Evolutionary conservation across 2,797 vertebrate genomes (phyloP).

Genomic region (Iguana delicatissima): DNA sequence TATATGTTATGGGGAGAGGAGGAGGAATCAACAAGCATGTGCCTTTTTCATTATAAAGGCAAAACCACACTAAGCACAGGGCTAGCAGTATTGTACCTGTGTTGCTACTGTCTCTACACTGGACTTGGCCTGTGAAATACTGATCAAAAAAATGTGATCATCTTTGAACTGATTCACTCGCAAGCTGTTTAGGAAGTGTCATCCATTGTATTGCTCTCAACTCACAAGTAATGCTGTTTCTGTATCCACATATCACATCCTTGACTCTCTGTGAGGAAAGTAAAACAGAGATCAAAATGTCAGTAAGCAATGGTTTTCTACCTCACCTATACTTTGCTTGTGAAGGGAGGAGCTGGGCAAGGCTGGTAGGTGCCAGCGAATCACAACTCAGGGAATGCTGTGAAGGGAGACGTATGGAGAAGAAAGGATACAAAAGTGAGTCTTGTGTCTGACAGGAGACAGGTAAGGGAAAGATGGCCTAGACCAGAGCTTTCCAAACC

Average conservation of each 20-base stretch:
- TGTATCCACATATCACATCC: background rate
- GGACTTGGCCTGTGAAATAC: too few relatives aligned
- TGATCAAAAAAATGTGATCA: background rate
- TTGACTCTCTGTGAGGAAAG: background rate
- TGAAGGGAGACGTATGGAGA: too few relatives aligned
- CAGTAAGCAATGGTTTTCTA: background rate
- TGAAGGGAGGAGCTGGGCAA: too few relatives aligned
- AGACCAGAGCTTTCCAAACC: too few relatives aligned
- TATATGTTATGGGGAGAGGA: background rate
- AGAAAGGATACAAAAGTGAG: background rate
- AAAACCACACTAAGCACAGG: background rate
- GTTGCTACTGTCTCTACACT: too few relatives aligned
- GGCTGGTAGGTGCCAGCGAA: too few relatives aligned
- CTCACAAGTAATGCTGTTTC: background rate
- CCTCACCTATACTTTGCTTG: rapidly evolving
- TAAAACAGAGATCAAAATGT: background rate
- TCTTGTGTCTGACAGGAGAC: too few relatives aligned
- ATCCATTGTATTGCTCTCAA: background rate
- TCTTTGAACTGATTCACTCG: background rate
- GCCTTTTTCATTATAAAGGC: background rate
- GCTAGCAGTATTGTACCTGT: too few relatives aligned
- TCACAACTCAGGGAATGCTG: too few relatives aligned
- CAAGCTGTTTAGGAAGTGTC: background rate
- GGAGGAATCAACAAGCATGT: background rate
- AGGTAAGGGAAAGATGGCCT: too few relatives aligned